These are phyloP conservation scores for Coregonus suidteri DNA, from an alignment of 2,797 vertebrate species.

Conservation along the genomic window DNA sequence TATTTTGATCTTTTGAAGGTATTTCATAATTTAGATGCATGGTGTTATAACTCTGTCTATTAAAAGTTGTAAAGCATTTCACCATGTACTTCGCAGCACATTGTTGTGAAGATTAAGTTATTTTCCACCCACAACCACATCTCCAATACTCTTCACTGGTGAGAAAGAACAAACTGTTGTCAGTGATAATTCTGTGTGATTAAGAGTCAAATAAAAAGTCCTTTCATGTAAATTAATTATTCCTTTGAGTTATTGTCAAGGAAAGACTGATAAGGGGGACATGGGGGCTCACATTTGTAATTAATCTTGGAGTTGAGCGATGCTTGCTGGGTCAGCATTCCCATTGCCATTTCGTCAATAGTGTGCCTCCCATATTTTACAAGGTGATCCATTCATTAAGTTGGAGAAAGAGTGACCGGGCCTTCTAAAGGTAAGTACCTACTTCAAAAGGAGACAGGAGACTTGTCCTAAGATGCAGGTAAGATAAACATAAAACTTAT, in stretches of 20 bases:
- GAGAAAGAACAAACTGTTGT: constrained; percentile 23
- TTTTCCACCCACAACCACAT: constrained; percentile 10
- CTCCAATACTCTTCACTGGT: constrained; percentile 10
- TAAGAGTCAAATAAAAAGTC: constrained; percentile 26
- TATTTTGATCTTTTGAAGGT: too few species aligned
- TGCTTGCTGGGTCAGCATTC: constrained; percentile 67
- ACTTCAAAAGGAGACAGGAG: constrained; percentile 49
- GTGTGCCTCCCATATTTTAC: constrained; percentile 61
- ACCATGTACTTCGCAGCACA: not conserved
- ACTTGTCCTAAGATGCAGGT: constrained; percentile 53
- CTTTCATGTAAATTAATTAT: constrained; percentile 63
- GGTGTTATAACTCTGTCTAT: too few species aligned
- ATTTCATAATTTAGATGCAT: too few species aligned
- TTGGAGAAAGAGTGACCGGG: constrained; percentile 48
- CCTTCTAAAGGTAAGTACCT: constrained; percentile 57
- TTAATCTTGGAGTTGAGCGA: constrained; percentile 62
- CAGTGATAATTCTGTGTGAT: constrained; percentile 38
- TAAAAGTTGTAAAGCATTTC: too few species aligned
- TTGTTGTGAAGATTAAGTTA: not conserved
- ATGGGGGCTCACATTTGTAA: constrained; percentile 47
- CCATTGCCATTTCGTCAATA: constrained; percentile 70
- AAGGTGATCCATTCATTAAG: constrained; percentile 69
- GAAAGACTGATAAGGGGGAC: constrained; percentile 59
- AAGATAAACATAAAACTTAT: constrained; percentile 49
- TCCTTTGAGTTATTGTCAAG: constrained; percentile 34